Percentiles rank a stretch among this genome's conserved stretches.
phyloP scores from a whole-genome alignment of 2,888 invertebrate species.

The Endomychus coccineus region DNA sequence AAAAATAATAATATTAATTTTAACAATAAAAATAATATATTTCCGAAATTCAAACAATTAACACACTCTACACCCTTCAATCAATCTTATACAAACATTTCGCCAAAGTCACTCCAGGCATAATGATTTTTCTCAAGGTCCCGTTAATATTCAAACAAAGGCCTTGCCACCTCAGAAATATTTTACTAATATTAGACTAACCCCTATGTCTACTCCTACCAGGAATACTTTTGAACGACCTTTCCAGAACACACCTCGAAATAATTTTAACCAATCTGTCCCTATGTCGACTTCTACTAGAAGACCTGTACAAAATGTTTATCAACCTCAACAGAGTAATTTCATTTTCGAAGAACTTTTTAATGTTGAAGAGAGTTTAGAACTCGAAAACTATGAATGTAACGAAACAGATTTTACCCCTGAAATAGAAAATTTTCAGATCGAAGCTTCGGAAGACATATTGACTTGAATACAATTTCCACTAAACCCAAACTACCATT shows the following conservation, averaged over 20 bases:
- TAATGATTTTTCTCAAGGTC: not conserved
- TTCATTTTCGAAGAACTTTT: slow-evolving; percentile 8
- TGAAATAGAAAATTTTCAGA: slow-evolving; percentile 13
- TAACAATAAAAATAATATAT: too few relatives aligned
- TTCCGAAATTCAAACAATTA: too few relatives aligned
- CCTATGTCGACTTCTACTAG: slow-evolving; percentile 12
- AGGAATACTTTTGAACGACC: slow-evolving; percentile 5
- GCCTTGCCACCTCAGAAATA: not conserved
- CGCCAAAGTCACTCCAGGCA: slow-evolving; percentile 1
- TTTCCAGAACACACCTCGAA: not conserved
- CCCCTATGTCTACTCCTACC: slow-evolving; percentile 7
- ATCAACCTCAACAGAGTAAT: slow-evolving; percentile 1
- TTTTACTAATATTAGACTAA: slow-evolving; percentile 2
- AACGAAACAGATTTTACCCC: not conserved
- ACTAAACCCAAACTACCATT: slow-evolving; percentile 20
- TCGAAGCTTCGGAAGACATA: slow-evolving; percentile 11
- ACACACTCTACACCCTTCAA: too few relatives aligned
- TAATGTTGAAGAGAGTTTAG: slow-evolving; percentile 8
- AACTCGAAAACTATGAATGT: not conserved
- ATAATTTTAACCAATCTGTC: slow-evolving; percentile 5
- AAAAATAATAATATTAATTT: too few relatives aligned
- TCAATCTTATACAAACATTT: not conserved
- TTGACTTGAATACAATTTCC: slow-evolving; percentile 14
- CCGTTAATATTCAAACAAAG: not conserved
- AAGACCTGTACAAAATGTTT: not conserved